phyloP scores from a whole-genome alignment of 2,888 invertebrate genomes.

The Trissonchulus latispiculum region DNA sequence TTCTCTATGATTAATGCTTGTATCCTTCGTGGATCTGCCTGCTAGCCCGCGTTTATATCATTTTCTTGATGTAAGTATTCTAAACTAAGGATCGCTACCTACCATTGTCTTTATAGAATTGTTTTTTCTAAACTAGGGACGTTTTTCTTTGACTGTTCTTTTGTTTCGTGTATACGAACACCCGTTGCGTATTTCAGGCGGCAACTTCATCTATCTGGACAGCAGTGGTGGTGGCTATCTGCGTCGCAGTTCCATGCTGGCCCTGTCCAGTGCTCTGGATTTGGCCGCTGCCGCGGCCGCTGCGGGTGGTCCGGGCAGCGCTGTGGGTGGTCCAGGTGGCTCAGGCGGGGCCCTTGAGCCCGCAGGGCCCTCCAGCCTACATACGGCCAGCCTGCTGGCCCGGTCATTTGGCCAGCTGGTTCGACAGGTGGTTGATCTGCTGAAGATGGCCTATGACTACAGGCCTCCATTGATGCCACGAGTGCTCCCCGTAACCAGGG shows the following conservation, averaged over 20 bases:
- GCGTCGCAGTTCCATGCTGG: neutral
- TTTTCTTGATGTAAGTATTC: too few species aligned
- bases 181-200: too few species aligned
- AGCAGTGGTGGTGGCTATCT: neutral
- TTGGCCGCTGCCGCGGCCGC: too few species aligned
- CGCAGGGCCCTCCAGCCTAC: neutral
- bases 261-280: neutral
- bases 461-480: constrained; percentile 57
- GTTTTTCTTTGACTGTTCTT: neutral
- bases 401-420: constrained; percentile 87
- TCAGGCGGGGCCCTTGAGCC: too few species aligned
- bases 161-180: neutral
- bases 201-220: neutral
- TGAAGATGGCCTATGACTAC: constrained; percentile 58
- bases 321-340: too few species aligned
- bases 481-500: constrained; percentile 63
- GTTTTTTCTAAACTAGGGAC: neutral
- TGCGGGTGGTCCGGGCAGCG: too few species aligned
- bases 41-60: too few species aligned
- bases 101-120: neutral
- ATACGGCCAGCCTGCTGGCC: constrained; percentile 54
- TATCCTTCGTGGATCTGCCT: too few species aligned
- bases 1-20: too few species aligned
- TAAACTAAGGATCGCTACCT: too few species aligned
- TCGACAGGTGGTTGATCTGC: constrained; percentile 78